Conservation (phyloP, 2,888 invertebrate genomes). For the Drosophila antonietae region DNA sequence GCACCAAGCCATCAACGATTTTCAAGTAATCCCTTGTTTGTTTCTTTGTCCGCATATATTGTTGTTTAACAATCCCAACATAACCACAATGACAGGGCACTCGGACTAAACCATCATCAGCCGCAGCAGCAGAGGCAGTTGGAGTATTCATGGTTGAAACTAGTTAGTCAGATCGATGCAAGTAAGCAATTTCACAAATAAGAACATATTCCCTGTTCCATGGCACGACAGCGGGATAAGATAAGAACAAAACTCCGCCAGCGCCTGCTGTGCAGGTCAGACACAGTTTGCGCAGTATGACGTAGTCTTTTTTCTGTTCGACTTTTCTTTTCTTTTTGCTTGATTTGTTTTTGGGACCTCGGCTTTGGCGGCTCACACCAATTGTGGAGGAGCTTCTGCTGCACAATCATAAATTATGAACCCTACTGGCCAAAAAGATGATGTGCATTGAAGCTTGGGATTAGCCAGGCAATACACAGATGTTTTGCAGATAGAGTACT, state of each 20-base stretch:
- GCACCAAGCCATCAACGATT: slow-evolving; percentile 56
- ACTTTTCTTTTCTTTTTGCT: background rate
- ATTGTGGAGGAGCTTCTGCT: slow-evolving; percentile 41
- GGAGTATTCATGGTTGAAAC: slow-evolving; percentile 56
- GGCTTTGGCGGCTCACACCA: slow-evolving; percentile 53
- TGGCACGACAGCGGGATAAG: slow-evolving; percentile 59
- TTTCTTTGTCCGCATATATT: slow-evolving; percentile 62
- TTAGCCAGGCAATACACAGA: background rate
- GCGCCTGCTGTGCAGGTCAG: slow-evolving; percentile 72
- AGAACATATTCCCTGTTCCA: slow-evolving; percentile 60
- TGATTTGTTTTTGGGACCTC: slow-evolving; percentile 9
- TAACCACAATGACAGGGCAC: slow-evolving; percentile 62
- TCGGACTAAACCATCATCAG: slow-evolving; percentile 38
- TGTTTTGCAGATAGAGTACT: no score
- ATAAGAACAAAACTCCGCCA: slow-evolving; percentile 68
- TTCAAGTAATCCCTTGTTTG: slow-evolving; percentile 64
- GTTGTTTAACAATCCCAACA: slow-evolving; percentile 69
- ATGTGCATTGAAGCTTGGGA: slow-evolving; percentile 9
- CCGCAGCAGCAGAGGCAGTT: slow-evolving; percentile 28
- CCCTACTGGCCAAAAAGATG: slow-evolving; percentile 7
- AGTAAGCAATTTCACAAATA: slow-evolving; percentile 78
- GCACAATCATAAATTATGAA: slow-evolving; percentile 50
- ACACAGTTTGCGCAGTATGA: slow-evolving; percentile 58
- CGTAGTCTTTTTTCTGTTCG: slow-evolving; percentile 32
- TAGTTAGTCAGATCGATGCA: slow-evolving; percentile 67